Conservation (phyloP, 2,113 vertebrate genomes). For the Anolis carolinensis region DNA sequence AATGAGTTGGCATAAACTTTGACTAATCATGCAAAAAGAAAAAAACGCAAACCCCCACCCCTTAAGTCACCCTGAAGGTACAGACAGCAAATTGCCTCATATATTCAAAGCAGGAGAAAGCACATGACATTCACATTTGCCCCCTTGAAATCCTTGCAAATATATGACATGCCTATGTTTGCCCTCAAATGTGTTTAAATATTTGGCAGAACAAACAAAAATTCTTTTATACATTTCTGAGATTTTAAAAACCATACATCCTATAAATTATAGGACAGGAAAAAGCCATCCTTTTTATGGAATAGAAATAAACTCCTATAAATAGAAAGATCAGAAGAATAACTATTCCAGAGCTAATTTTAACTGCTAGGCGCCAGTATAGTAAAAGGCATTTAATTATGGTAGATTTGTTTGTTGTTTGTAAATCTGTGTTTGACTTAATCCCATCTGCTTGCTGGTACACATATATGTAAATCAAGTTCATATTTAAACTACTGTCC, state of each 20-base stretch:
- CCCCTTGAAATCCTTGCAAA: constrained; percentile 27
- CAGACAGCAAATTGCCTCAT: neutral
- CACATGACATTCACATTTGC: constrained; percentile 42
- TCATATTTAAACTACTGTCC: constrained; percentile 39
- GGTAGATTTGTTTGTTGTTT: constrained; percentile 67
- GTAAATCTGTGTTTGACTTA: constrained; percentile 60
- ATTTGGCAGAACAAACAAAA: constrained; percentile 60
- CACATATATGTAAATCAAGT: constrained; percentile 46
- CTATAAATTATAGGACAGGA: constrained; percentile 68
- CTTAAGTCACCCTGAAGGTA: neutral
- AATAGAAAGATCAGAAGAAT: constrained; percentile 70
- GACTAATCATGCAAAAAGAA: neutral
- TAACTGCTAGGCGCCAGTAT: constrained; percentile 58
- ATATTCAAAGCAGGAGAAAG: constrained; percentile 32
- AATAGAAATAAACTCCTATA: constrained; percentile 71
- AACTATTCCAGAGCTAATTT: constrained; percentile 67
- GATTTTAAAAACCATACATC: constrained; percentile 61
- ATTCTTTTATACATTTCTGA: constrained; percentile 59
- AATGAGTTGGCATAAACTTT: neutral
- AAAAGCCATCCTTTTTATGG: constrained; percentile 62
- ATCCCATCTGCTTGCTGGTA: constrained; percentile 54
- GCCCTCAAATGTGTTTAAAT: constrained; percentile 55
- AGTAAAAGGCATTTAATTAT: constrained; percentile 49
- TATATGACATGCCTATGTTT: constrained; percentile 48
- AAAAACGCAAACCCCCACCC: neutral